phyloP scores from a whole-genome alignment of 2,113 vertebrate genomes.

The Choloepus hoffmanni region DNA sequence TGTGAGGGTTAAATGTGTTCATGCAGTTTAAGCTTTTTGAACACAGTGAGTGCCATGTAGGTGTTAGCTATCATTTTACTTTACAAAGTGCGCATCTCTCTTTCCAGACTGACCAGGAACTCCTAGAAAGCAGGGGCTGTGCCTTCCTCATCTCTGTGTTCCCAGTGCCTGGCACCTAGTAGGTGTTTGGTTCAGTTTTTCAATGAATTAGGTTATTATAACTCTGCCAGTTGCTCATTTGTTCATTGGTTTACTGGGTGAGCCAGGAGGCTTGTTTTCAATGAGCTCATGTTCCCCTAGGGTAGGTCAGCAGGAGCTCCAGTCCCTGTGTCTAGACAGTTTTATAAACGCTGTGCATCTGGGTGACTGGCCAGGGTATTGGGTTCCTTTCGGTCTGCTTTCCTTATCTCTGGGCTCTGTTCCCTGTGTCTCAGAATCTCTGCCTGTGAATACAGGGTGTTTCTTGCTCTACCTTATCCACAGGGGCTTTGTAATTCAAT shows the following conservation, averaged over 20 bases:
- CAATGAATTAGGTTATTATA: neutral
- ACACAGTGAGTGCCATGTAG: neutral
- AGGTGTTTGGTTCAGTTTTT: neutral
- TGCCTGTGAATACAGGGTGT: slow-evolving; percentile 8
- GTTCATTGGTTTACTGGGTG: neutral
- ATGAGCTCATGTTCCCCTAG: neutral
- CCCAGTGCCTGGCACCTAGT: neutral
- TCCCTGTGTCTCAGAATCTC: slow-evolving; percentile 23
- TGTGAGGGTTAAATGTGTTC: neutral
- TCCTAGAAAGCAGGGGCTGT: neutral
- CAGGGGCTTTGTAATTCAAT: slow-evolving; percentile 55
- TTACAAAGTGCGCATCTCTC: neutral
- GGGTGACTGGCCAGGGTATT: neutral
- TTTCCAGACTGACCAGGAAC: neutral
- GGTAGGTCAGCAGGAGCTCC: neutral
- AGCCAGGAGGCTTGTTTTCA: slow-evolving; percentile 4
- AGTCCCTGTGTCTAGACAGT: slow-evolving; percentile 45
- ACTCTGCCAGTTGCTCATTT: neutral
- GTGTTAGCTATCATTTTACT: neutral
- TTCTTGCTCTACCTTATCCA: slow-evolving; percentile 63
- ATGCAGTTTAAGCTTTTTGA: neutral
- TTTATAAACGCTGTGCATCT: slow-evolving; percentile 38
- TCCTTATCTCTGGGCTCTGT: slow-evolving; percentile 63
- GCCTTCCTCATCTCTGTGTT: neutral
- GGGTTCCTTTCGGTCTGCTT: slow-evolving; percentile 56